These are phyloP conservation scores for Melanerpes formicivorus DNA, from an alignment of 2,113 vertebrate genomes.

Conservation along the genomic window DNA sequence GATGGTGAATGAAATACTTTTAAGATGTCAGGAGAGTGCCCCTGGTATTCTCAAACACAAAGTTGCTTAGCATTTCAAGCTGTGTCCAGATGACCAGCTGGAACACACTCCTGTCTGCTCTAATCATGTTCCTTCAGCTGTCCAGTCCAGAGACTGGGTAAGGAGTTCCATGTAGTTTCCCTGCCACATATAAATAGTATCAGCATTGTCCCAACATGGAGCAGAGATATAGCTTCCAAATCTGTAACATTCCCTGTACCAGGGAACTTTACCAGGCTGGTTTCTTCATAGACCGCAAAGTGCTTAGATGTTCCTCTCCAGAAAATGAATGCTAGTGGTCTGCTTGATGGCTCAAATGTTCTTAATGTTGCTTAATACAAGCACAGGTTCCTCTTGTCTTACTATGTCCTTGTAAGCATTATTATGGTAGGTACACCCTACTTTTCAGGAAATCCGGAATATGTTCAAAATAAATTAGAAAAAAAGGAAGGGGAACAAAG, in stretches of 20 bases:
- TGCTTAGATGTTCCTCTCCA: not conserved
- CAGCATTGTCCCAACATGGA: not conserved
- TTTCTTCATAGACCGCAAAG: not conserved
- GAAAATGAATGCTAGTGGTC: not conserved
- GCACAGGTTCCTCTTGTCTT: not conserved
- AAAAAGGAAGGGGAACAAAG: slow-evolving; percentile 22
- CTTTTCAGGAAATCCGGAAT: not conserved
- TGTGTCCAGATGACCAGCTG: slow-evolving; percentile 4
- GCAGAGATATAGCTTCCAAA: not conserved
- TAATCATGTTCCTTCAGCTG: not conserved
- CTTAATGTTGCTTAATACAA: not conserved
- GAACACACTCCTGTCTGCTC: not conserved
- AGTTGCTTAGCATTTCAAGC: slow-evolving; percentile 1
- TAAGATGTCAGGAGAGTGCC: not conserved
- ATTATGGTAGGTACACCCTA: not conserved
- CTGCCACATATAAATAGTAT: accelerated
- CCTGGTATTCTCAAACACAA: not conserved
- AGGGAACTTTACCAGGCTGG: not conserved
- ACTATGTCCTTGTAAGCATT: not conserved
- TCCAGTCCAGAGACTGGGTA: not conserved
- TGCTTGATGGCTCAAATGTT: not conserved
- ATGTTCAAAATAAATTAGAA: not conserved
- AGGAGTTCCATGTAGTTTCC: not conserved
- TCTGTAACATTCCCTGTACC: not conserved
- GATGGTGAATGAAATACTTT: not conserved